phyloP scores from a whole-genome alignment of 1,140 invertebrate species.

The Macrobrachium nipponense region DNA sequence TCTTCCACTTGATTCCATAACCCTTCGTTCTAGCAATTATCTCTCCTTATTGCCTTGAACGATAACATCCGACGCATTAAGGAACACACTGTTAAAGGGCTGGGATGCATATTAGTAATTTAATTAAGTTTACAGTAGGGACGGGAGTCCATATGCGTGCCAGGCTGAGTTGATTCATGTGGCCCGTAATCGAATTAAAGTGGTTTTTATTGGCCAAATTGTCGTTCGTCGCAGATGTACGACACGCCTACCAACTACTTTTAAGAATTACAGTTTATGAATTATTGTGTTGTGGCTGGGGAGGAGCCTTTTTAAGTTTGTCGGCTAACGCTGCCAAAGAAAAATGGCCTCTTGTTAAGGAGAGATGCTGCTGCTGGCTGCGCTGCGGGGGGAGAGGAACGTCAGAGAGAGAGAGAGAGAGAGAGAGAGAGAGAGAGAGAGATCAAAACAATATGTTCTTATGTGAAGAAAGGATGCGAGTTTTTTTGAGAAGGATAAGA shows the following conservation, averaged over 20 bases:
- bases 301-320: not conserved
- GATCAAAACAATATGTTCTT: not conserved
- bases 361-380: not conserved
- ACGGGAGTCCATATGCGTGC: not conserved
- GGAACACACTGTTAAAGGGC: slow-evolving; percentile 1
- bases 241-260: not conserved
- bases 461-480: not conserved
- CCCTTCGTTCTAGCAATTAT: slow-evolving; percentile 3
- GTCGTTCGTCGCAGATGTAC: slow-evolving; percentile 37
- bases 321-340: not conserved
- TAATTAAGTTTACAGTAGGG: slow-evolving; percentile 60
- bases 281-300: slow-evolving; percentile 1
- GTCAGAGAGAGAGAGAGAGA: not conserved
- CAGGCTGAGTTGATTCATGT: slow-evolving; percentile 38
- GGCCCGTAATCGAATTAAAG: slow-evolving; percentile 41
- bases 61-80: slow-evolving; percentile 28
- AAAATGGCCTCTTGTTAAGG: not conserved
- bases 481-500: not conserved
- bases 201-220: slow-evolving; percentile 31
- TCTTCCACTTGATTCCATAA: slow-evolving; percentile 25
- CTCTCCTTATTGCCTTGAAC: not conserved
- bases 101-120: slow-evolving; percentile 62
- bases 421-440: not conserved
- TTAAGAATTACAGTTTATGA: slow-evolving; percentile 7
- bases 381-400: not conserved